Evolutionary conservation across 2,888 invertebrate species (phyloP), one percentile per base, ranked within the genome.

Genomic region (Melieria crassipennis): DNA sequence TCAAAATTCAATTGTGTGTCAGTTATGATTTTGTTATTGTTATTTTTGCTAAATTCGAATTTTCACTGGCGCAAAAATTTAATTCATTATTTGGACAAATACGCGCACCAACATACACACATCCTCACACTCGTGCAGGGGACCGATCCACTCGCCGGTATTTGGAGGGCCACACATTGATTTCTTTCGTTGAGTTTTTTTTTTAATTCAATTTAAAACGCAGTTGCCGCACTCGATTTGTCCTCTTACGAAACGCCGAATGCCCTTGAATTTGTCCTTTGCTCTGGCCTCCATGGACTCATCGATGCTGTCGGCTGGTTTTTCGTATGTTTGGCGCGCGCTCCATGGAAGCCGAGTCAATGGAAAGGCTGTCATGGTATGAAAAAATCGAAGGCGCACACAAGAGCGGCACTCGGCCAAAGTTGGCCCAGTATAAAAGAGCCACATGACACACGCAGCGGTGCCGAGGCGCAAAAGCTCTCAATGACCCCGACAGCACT

Each of bases 181-280:
- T 30, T 30, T 30, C 30, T 30, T 30, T 30, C 30, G 30, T 30
- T 30, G 30, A 30, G 30, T 30, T 30, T 3, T 30, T 30, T 0
- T 30, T 30, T 30, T 30, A n/a, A 30, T 9, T 30, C 11, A 64
- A 13, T 64, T 50, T 64, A 50, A 50, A 50, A 50, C 64, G 42
- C 50, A 63, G 30, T 50, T 63, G 63, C 6, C 13, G 7, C 47
- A 63, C 5, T 48, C 48, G 10, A 45, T 9, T 63, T 10, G 11
- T 45, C 43, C 48, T 9, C n/a, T 48, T 48, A 1, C 13, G 43
- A 52, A 43, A 16, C 43, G 7, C 45, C 7, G 62, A 66, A 64
- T 68, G 67, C 67, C 71, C 67, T 71, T 71, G 67, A 71, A 43
- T 67, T 71, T 71, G 67, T 71, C 67, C 71, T 69, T 63, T 69